phyloP scores from a whole-genome alignment of 2,797 vertebrate genomes.

The Acanthiza pusilla region DNA sequence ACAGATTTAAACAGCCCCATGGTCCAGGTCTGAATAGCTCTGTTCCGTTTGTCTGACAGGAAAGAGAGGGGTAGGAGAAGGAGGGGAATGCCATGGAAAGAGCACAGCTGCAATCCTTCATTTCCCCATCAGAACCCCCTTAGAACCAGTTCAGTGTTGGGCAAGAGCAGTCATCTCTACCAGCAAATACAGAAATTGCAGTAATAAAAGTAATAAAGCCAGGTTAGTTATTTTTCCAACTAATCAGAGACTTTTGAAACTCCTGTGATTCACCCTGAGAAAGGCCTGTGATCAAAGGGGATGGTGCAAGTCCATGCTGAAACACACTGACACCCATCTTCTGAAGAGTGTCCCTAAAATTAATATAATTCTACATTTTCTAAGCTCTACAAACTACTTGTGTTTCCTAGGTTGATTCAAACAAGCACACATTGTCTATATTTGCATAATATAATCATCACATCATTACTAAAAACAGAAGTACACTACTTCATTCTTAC shows the following conservation, averaged over 20 bases:
- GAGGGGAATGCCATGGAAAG: neutral
- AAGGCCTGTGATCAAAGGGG: neutral
- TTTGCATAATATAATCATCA: neutral
- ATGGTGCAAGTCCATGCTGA: accelerated
- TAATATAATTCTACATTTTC: neutral
- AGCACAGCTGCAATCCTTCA: neutral
- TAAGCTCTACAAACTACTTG: neutral
- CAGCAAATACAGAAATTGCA: neutral
- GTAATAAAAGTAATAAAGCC: neutral
- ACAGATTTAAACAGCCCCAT: neutral
- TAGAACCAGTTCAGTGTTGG: accelerated
- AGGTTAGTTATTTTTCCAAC: neutral
- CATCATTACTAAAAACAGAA: neutral
- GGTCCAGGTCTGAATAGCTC: neutral
- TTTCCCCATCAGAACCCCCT: neutral
- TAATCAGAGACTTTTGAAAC: neutral
- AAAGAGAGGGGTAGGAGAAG: neutral
- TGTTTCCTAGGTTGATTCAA: neutral
- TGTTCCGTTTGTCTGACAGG: neutral
- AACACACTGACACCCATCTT: neutral
- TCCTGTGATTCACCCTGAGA: neutral
- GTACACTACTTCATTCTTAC: neutral
- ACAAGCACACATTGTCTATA: accelerated
- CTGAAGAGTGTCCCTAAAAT: neutral
- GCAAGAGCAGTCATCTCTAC: neutral